Conservation (phyloP, 2,113 vertebrate genomes). For the Serinus canaria region DNA sequence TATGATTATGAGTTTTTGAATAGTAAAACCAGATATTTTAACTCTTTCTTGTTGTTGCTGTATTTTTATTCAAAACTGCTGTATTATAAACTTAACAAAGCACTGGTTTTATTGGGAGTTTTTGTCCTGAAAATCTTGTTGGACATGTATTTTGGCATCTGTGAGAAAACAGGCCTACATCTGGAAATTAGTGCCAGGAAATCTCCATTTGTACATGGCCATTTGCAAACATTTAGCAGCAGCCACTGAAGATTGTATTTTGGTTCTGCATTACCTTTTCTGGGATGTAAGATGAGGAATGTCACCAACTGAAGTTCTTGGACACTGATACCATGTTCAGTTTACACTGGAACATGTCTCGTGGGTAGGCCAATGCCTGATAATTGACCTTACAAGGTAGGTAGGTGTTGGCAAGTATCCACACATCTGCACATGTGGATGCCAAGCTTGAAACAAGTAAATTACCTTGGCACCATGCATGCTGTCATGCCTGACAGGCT, state of each 20-base stretch:
- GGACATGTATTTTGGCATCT: not conserved
- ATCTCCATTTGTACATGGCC: not conserved
- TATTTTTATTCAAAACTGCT: not conserved
- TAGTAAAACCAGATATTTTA: not conserved
- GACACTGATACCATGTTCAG: not conserved
- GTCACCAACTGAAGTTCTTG: not conserved
- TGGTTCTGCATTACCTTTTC: not conserved
- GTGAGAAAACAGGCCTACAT: not conserved
- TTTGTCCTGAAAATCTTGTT: not conserved
- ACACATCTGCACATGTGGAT: not conserved
- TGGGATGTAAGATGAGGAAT: not conserved
- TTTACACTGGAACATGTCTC: not conserved
- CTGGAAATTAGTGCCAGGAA: not conserved
- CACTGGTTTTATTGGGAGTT: not conserved
- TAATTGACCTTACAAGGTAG: not conserved
- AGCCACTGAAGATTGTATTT: not conserved
- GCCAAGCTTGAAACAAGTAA: not conserved
- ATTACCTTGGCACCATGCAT: accelerated
- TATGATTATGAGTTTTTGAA: not conserved
- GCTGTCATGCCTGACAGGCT: not conserved
- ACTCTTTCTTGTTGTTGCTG: not conserved
- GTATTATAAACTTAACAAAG: not conserved
- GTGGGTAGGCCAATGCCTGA: not conserved
- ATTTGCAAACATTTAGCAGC: not conserved
- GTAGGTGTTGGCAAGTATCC: not conserved